These are phyloP conservation scores for Pygocentrus nattereri DNA, from an alignment of 2,797 vertebrate species.

Conservation along the genomic window DNA sequence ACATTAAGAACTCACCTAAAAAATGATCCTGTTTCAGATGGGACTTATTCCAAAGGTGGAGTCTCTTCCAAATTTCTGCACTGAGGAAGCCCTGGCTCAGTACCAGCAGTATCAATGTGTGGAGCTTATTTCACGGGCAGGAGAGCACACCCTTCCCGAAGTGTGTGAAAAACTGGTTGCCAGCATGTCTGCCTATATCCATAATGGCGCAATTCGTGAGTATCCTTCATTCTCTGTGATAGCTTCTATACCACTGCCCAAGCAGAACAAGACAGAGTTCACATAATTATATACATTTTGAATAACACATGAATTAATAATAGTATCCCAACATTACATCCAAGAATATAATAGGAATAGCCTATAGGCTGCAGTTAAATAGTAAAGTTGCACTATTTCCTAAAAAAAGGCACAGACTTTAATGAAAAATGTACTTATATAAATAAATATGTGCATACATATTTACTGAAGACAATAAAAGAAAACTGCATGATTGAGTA, in stretches of 20 bases:
- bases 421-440: no score
- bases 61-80: slow-evolving; percentile 81
- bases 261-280: background rate
- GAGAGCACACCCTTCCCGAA: slow-evolving; percentile 70
- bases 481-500: no score
- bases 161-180: slow-evolving; percentile 76
- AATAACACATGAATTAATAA: background rate
- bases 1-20: background rate
- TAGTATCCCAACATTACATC: background rate
- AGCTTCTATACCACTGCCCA: background rate
- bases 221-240: slow-evolving; percentile 31
- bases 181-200: slow-evolving; percentile 85
- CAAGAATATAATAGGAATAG: background rate
- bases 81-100: slow-evolving; percentile 74
- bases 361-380: background rate
- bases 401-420: no score
- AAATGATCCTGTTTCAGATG: slow-evolving; percentile 74
- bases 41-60: slow-evolving; percentile 83
- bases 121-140: slow-evolving; percentile 74
- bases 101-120: slow-evolving; percentile 81
- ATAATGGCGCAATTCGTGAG: slow-evolving; percentile 85
- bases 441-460: no score
- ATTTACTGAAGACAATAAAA: no score
- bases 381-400: background rate
- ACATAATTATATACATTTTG: background rate